Base-by-base conservation (phyloP, 2,113 vertebrate species). In the Propithecus coquereli region DNA sequence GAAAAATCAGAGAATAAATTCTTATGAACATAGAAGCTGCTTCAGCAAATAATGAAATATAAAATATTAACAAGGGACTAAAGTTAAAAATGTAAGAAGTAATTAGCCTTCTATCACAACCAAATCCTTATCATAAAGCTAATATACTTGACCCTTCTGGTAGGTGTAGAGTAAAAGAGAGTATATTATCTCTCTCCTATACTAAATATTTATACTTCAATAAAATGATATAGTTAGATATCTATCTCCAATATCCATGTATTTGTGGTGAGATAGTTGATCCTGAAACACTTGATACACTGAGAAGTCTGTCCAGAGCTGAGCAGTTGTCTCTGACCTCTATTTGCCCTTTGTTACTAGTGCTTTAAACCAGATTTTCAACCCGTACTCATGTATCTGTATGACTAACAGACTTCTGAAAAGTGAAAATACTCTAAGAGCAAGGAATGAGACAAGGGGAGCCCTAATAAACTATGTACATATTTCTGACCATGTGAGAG, bases 211-310 rank as follows among this genome's bases (percentile, higher is more conserved):
- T 84, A 77, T 17, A 82, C 25, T 89, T 81, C 95, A 95, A 63
- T 84, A 95, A 61, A 95, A 59, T 87, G 8, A 70, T 81, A 34
- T 45, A 84, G 5, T 94, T 94, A 96, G 57, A 91, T 96, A 96
- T 80, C 97, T 98, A 96, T 98, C 97, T 98, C 97, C 97, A 97
- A 97, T 98, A 97, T 92, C 94, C 95, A 96, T 96, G 59, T 97
- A 87, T 96, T 91, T 96, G 17, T 65, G 50, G 76, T 96, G 40
- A 95, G 66, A 40, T n/a, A 10, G 65, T 79, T 65, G 17, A 86
- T 84, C 68, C 27, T 82, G 27, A 94, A 71, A 66, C 57, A 93
- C 50, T 52, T 73, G 59, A 47, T 57, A 57, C 40, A 20, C 79
- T 71, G 52, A 90, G 79, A 92, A 47, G 57, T 92, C 66, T 92